Evolutionary conservation across 2,888 invertebrate species (phyloP), one percentile per base, ranked within the genome.

Genomic region (Auanema sp.): DNA sequence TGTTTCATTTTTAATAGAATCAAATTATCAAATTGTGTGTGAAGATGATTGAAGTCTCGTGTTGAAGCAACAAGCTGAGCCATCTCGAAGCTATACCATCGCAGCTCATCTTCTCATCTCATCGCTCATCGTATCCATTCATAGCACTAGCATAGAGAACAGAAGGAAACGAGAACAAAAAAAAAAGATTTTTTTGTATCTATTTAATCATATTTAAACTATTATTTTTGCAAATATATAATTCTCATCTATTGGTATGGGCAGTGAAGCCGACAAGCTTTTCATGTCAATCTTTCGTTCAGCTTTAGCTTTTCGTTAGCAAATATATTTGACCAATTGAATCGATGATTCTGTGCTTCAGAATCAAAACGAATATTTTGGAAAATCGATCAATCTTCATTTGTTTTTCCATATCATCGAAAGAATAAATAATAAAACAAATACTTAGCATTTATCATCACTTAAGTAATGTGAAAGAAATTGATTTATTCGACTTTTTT

Each of bases 321-420:
- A 33, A 33, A 47, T 16, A 47, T 47, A 18, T 47, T 47, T 47
- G 16, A 47, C 21, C 21, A 16, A 47, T 47, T 47, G 16, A 47
- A 47, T 47, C 21, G 16, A 18, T 47, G 16, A 47, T 5, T 47
- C 47, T 6, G 21, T 21, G 21, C 47, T 18, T 18, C 47, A 18
- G 47, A 47, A 47, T 47, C 47, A 47, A 16, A 47, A 5, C 8
- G 21, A 47, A 47, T 47, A 18, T 47, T 47, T 47, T 47, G 47
- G 47, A 16, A 6, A 16, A 18, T 47, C 16, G 21, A 47, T 18
- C 47, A 8, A 18, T 47, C 16, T 18, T 47, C 21, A 18, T 16
- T 16, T 47, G 21, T 47, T 47, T 47, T 47, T 47, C 21, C 21
- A 47, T 5, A 5, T 5, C 8, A 3, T 5, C 8, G 4, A 5